phyloP scores from a whole-genome alignment of 2,797 vertebrate genomes.

The Pachyuromys duprasi region DNA sequence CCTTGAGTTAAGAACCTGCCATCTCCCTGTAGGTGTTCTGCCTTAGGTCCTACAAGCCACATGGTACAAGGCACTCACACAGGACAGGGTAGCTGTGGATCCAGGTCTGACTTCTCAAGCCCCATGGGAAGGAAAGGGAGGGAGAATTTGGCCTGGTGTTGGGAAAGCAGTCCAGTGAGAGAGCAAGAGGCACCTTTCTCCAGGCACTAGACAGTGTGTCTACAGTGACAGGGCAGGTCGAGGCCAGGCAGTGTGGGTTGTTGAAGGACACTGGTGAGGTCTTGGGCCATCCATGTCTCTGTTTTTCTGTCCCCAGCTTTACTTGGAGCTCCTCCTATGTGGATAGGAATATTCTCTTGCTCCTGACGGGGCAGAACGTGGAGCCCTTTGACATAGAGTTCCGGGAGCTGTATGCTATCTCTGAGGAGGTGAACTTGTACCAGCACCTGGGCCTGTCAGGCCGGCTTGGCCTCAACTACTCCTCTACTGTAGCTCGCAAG shows the following conservation, averaged over 20 bases:
- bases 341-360: conserved; percentile 94
- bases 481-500: conserved; percentile 93
- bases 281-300: neutral
- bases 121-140: neutral
- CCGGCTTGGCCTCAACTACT: conserved; percentile 80
- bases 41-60: neutral
- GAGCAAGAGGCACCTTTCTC: neutral
- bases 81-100: neutral
- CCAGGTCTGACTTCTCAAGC: neutral
- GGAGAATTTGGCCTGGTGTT: neutral
- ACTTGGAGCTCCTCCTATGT: conserved; percentile 94
- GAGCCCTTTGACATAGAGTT: conserved; percentile 96
- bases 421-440: conserved; percentile 93
- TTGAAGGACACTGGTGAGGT: too few species aligned
- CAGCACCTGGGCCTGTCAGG: conserved; percentile 90
- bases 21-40: neutral
- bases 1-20: neutral
- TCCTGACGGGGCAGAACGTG: conserved; percentile 94
- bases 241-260: fast-evolving
- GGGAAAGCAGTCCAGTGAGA: fast-evolving
- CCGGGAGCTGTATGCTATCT: conserved; percentile 95
- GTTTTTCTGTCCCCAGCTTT: conserved; percentile 89
- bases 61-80: neutral
- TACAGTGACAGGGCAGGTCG: neutral
- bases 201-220: fast-evolving